Conservation (phyloP, 1,140 invertebrate species). For the Apolygus lucorum region DNA sequence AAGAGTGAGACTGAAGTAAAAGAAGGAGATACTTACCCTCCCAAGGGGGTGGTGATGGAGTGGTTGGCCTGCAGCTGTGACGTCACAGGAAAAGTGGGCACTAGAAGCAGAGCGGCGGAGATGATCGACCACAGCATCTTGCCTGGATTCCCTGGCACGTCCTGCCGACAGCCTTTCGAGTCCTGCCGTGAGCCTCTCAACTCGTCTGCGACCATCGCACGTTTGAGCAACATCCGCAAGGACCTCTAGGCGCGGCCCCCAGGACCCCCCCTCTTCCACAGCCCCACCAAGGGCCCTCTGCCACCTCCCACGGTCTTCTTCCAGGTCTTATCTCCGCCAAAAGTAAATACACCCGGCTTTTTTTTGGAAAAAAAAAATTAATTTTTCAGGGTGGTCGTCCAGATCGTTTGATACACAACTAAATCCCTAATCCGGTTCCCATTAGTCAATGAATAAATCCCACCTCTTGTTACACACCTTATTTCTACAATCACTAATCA, state of each 20-base stretch:
- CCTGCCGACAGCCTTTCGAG: not conserved
- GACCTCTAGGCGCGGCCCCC: not conserved
- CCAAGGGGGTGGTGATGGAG: not conserved
- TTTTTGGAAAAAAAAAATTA: too few relatives aligned
- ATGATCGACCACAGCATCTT: not conserved
- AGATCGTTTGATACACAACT: not conserved
- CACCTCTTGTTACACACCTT: not conserved
- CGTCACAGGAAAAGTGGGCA: not conserved
- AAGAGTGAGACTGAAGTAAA: too few relatives aligned
- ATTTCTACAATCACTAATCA: not conserved
- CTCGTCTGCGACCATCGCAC: constrained; percentile 2
- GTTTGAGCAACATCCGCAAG: constrained; percentile 13
- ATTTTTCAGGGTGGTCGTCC: not conserved
- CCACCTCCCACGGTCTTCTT: not conserved
- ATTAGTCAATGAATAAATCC: not conserved
- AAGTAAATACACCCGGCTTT: not conserved
- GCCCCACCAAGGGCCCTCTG: not conserved
- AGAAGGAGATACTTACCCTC: not conserved
- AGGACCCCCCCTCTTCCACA: not conserved
- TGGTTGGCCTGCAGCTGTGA: not conserved
- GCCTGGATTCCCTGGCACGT: not conserved
- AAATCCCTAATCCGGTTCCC: not conserved
- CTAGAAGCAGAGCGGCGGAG: not conserved
- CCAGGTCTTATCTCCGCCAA: not conserved
- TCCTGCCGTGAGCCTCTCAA: not conserved